Conservation (phyloP, 2,888 invertebrate genomes). For the Tachina grossa region DNA sequence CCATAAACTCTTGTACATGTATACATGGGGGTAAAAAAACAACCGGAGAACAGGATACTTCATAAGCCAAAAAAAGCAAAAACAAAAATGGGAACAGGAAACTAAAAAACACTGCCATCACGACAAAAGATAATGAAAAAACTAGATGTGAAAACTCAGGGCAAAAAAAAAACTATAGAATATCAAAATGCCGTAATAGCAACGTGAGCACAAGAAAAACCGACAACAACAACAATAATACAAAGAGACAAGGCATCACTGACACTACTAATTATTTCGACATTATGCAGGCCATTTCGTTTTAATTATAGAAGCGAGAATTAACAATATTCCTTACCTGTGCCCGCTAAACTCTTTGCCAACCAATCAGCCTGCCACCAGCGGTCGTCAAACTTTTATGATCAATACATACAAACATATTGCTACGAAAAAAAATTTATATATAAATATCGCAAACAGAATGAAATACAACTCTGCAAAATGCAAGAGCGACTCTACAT, state of each 20-base stretch:
- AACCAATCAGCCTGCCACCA: not conserved
- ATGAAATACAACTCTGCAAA: too few relatives aligned
- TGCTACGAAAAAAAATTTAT: too few relatives aligned
- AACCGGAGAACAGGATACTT: slow-evolving; percentile 20
- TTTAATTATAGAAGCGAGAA: slow-evolving; percentile 70
- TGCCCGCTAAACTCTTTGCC: not conserved
- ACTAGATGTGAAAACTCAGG: slow-evolving; percentile 37
- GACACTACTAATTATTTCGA: slow-evolving; percentile 72
- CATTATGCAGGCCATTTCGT: slow-evolving; percentile 74
- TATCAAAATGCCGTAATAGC: slow-evolving; percentile 15
- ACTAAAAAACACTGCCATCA: slow-evolving; percentile 2
- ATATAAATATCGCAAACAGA: too few relatives aligned
- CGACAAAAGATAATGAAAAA: slow-evolving; percentile 30
- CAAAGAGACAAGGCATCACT: slow-evolving; percentile 53
- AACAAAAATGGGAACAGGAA: not conserved
- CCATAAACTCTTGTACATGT: not conserved
- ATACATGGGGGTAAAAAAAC: not conserved
- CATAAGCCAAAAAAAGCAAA: slow-evolving; percentile 22
- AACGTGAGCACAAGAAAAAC: slow-evolving; percentile 27
- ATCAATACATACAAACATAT: not conserved
- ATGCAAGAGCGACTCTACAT: too few relatives aligned
- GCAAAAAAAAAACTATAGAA: slow-evolving; percentile 10
- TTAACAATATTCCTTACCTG: slow-evolving; percentile 15
- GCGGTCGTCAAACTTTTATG: not conserved
- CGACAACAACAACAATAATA: slow-evolving; percentile 7